These are phyloP conservation scores for Mongoloraphidia duomilia DNA, from an alignment of 2,888 invertebrate species.

Conservation along the genomic window DNA sequence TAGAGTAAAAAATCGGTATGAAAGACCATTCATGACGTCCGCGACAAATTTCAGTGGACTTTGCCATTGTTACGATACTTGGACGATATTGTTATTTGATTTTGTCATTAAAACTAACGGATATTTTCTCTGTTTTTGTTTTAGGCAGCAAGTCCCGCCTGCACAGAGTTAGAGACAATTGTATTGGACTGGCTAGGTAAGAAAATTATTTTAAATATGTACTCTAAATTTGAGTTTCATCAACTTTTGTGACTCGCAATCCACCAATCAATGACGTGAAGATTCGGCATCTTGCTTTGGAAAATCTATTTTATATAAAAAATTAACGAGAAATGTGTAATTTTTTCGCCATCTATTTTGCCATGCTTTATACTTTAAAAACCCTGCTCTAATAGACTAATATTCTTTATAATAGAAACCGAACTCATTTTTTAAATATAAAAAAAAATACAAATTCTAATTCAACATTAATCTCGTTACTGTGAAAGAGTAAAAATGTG, in stretches of 20 bases:
- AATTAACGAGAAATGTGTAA: too few relatives aligned
- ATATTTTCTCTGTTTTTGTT: slow-evolving; percentile 20
- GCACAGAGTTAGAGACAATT: slow-evolving; percentile 90
- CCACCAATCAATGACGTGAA: too few relatives aligned
- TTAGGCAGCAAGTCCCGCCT: slow-evolving; percentile 93
- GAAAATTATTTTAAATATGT: slow-evolving; percentile 12
- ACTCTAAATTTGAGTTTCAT: too few relatives aligned
- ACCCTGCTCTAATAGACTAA: background rate
- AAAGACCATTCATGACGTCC: too few relatives aligned
- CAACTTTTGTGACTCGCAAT: too few relatives aligned
- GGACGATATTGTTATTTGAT: background rate
- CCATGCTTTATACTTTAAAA: background rate
- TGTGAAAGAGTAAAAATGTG: slow-evolving; percentile 8
- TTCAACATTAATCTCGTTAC: background rate
- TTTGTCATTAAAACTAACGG: background rate
- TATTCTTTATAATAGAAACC: too few relatives aligned
- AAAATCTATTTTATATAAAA: too few relatives aligned
- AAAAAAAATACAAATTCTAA: background rate
- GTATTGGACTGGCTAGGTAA: slow-evolving; percentile 90
- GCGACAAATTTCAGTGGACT: too few relatives aligned
- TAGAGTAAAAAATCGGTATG: too few relatives aligned
- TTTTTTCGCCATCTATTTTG: background rate
- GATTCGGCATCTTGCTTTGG: too few relatives aligned
- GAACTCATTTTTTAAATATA: background rate
- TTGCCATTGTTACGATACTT: background rate